phyloP scores from a whole-genome alignment of 2,113 vertebrate genomes.

The Chaetops frenatus region DNA sequence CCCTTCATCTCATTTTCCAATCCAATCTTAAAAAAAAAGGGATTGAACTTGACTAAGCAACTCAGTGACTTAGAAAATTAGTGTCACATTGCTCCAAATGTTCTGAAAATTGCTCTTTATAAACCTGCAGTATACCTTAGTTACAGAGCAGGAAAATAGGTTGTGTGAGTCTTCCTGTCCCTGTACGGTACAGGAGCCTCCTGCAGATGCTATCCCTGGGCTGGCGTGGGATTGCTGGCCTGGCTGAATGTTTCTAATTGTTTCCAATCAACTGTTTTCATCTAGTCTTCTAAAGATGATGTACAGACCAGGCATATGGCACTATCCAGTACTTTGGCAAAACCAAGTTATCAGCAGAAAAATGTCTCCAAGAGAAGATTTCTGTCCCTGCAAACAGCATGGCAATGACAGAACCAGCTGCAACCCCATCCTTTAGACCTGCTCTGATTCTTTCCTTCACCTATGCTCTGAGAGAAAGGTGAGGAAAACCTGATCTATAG shows the following conservation, averaged over 20 bases:
- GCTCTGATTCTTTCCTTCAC: neutral
- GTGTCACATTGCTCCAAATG: neutral
- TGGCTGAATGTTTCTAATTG: neutral
- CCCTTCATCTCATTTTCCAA: neutral
- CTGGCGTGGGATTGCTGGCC: neutral
- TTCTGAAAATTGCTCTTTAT: neutral
- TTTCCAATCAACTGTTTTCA: neutral
- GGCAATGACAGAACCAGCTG: neutral
- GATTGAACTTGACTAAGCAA: neutral
- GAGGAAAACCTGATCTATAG: rapidly evolving
- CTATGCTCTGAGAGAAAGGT: neutral
- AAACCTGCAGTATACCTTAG: neutral
- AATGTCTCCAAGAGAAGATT: neutral
- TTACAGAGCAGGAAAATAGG: neutral
- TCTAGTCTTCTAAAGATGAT: neutral
- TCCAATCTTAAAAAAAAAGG: neutral
- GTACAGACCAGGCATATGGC: neutral
- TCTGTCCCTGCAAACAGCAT: neutral
- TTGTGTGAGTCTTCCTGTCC: neutral
- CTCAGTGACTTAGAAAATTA: neutral
- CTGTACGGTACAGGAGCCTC: neutral
- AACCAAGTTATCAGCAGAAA: neutral
- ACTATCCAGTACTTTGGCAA: neutral
- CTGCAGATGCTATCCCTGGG: neutral
- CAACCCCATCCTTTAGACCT: neutral